These are phyloP conservation scores for Avahi laniger DNA, from an alignment of 2,797 vertebrate genomes.

Conservation along the genomic window DNA sequence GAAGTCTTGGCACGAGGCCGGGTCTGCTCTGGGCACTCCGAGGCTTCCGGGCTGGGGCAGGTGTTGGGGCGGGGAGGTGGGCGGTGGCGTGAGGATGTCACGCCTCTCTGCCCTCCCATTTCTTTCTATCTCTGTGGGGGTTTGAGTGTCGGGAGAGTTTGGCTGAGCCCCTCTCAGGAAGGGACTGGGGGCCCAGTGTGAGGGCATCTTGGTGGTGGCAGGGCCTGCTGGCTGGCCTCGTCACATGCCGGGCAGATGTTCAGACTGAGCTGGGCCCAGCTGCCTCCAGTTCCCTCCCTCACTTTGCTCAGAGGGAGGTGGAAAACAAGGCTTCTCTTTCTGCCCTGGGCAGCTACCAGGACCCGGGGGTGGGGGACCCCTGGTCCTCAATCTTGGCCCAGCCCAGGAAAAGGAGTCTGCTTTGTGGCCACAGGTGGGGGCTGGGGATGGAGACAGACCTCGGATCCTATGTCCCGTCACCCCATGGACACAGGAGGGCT, in stretches of 20 bases:
- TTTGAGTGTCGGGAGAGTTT: background rate
- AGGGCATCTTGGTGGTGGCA: background rate
- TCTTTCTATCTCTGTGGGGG: background rate
- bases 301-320: background rate
- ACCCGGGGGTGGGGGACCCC: background rate
- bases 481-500: background rate
- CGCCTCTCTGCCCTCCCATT: background rate
- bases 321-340: conserved; percentile 57
- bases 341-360: conserved; percentile 23
- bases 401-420: background rate
- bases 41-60: background rate
- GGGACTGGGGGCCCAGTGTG: background rate
- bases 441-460: background rate
- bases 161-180: background rate
- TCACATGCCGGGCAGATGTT: conserved; percentile 53
- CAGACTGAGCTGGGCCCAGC: conserved; percentile 32
- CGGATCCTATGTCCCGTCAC: background rate
- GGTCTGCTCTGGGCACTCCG: background rate
- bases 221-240: background rate
- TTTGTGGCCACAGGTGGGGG: background rate
- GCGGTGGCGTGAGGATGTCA: background rate
- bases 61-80: rapidly evolving
- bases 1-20: background rate
- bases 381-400: conserved; percentile 9
- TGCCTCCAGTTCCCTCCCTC: conserved; percentile 30